Evolutionary conservation across 92 coral and sea anemone genomes (phyloP), one percentile per base, ranked within the genome.

Genomic region (Actinostola sp.): DNA sequence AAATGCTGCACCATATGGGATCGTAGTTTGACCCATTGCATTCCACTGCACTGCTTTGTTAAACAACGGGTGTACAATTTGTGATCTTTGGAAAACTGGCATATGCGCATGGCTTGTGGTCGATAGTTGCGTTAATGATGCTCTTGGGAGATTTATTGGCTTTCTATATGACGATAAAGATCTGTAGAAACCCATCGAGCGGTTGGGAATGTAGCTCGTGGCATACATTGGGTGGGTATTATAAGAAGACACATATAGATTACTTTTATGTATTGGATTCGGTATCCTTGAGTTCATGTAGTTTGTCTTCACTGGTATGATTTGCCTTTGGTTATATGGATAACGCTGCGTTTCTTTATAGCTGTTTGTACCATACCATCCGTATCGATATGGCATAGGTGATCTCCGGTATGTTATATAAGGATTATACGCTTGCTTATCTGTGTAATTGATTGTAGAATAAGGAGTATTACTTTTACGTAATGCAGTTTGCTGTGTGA

Each of bases 31-130:
- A 30, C 74, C 24, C 46, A 34, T 20, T 14, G 33, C 12, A 68
- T 51, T 68, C 74, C 74, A 68, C 32, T 32, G 74, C 61, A 68
- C 12, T 19, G 20, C 48, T 19, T 34, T 61, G 20, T 68, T 20
- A 2, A 31, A 23, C 28, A 29, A 11, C 12, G 38, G 42, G 11
- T 51, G 74, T 15, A 45, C 21, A 17, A 51, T 34, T 52, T 49
- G 74, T 9, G 46, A 32, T n/a, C 43, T 7, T 17, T 39, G 61
- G 20, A 66, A 27, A 21, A 20, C 19, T 6, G 74, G 62, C n/a
- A 43, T 35, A 32, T 20, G 61, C 43, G 49, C 61, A 57, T 57
- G 10, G 30, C 20, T 49, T 27, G 38, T 8, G 28, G 62, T 23
- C 9, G 46, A 32, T 20, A 52, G 24, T 26, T 46, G 44, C 74